Evolutionary conservation across 2,113 vertebrate genomes (phyloP).

Genomic region (Podiceps cristatus): DNA sequence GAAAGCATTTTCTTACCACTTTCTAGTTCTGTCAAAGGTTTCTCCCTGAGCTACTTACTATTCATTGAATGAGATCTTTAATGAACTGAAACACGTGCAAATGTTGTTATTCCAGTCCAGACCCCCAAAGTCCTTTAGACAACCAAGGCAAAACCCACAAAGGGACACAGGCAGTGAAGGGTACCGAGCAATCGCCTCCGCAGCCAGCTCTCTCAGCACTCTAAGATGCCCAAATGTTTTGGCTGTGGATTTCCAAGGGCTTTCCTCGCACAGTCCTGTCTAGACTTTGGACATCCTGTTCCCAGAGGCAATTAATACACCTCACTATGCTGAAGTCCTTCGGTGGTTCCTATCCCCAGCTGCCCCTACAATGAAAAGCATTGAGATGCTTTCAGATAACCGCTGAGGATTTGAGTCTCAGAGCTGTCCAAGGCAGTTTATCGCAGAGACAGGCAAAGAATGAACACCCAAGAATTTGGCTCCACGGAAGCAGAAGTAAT

Average conservation of each 20-base stretch:
- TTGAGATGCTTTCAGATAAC: background rate
- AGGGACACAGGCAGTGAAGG: background rate
- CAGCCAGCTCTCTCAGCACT: background rate
- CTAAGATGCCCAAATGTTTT: background rate
- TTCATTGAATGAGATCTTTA: background rate
- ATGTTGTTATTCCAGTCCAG: background rate
- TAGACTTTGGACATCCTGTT: background rate
- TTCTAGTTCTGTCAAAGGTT: background rate
- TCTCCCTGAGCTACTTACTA: background rate
- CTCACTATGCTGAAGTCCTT: background rate
- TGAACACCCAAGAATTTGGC: background rate
- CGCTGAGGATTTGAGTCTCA: background rate
- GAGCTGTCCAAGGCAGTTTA: background rate
- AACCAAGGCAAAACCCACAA: background rate
- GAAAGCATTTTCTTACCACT: background rate
- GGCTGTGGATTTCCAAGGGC: background rate
- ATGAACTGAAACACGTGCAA: background rate
- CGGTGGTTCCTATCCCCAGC: background rate
- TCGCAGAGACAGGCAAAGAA: background rate
- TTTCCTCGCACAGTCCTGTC: background rate
- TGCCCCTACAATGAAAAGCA: background rate
- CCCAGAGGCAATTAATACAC: background rate
- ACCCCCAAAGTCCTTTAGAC: background rate
- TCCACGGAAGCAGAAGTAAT: background rate
- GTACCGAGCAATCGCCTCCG: background rate